Conservation (phyloP, 2,113 vertebrate genomes). For the Uria lomvia region DNA sequence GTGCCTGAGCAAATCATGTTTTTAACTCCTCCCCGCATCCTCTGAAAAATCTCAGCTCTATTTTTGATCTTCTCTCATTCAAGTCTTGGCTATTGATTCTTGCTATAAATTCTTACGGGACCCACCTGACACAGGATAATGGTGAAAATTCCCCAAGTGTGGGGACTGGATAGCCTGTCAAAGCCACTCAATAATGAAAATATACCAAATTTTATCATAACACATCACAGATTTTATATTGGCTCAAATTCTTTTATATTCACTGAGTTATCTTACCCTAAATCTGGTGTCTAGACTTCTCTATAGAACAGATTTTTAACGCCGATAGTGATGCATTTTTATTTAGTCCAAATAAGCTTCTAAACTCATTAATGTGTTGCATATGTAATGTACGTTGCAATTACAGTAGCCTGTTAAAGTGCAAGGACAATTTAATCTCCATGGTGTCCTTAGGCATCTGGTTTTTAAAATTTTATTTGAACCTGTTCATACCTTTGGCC, state of each 20-base stretch:
- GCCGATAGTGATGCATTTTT: neutral
- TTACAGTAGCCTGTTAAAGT: neutral
- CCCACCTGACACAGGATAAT: neutral
- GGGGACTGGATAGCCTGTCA: neutral
- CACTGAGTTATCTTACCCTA: neutral
- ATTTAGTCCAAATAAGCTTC: neutral
- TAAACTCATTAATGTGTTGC: neutral
- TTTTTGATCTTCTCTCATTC: neutral
- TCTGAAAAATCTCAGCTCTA: neutral
- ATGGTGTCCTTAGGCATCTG: neutral
- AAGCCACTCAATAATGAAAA: neutral
- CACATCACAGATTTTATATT: neutral
- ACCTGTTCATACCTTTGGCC: neutral
- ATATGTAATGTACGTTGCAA: neutral
- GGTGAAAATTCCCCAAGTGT: neutral
- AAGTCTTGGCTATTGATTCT: neutral
- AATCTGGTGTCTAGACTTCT: neutral
- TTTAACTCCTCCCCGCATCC: neutral
- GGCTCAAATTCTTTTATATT: neutral
- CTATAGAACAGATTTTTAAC: neutral
- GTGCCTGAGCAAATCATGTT: neutral
- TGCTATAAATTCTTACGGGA: neutral
- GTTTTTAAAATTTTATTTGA: neutral
- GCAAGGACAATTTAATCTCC: neutral
- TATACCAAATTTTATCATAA: neutral